Evolutionary conservation across 2,888 invertebrate species (phyloP), one percentile per base, ranked within the genome.

Genomic region (Melinaea menophilus): DNA sequence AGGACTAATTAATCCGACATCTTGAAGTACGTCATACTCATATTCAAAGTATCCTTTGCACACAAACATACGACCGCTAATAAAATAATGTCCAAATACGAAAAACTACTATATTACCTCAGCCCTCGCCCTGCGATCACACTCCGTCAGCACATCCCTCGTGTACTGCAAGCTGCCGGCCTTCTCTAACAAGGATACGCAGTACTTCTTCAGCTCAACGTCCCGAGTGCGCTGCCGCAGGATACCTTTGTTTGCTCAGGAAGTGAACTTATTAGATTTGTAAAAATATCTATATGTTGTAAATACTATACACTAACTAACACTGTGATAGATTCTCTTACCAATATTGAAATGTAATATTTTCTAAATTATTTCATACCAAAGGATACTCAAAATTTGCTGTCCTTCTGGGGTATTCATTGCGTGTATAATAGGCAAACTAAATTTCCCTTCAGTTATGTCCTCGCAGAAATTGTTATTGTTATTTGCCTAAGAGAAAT

Each of bases 401-500:
- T 97, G 95, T 62, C 93, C 92, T 46, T 94, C 93, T 72, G 93
- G 92, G 70, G 90, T 92, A 66, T 91, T 91, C 72, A 97, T 95
- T 1, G 95, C 97, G 85, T 97, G 96, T 72, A 98, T 95, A 61
- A 97, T 93, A 0, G 97, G 97, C 86, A 97, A 97, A 73, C 97
- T 97, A 80, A 97, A 97, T 87, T 98, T 98, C 22, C 97, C 97
- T 87, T 98, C 97, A 0, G 97, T 97, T 67, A 98, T 85, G 90
- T 98, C 97, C 85, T 98, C 97, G 79, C 96, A 97, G 78, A 94
- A 97, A 78, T 95, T 95, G 82, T 97, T 97, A 78, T 95, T 95
- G 71, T 94, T 94, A 67, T 12, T 60, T 3, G 47, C 41, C 41
- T 41, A 7, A 37, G 9, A 3, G 41, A 3, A 41, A 41, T 9